These are phyloP conservation scores for Darevskia mixta DNA, from an alignment of 2,797 vertebrate genomes.

Conservation along the genomic window DNA sequence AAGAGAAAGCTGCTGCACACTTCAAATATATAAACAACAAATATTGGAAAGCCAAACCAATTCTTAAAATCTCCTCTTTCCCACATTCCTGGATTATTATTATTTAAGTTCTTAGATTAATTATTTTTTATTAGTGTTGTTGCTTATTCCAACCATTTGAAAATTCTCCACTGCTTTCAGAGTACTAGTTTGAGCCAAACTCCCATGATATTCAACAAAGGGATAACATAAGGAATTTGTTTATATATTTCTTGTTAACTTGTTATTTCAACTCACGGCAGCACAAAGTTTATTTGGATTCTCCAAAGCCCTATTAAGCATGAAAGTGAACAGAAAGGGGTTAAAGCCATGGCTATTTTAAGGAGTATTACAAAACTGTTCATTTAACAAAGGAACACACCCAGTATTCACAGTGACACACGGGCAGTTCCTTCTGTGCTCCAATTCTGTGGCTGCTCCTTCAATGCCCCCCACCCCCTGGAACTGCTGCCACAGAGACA, in stretches of 20 bases:
- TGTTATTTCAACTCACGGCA: background rate
- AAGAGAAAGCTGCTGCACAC: background rate
- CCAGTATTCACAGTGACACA: background rate
- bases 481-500: background rate
- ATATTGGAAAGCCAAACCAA: constrained; percentile 35
- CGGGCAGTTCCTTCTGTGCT: background rate
- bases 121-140: constrained; percentile 15
- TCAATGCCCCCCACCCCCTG: background rate
- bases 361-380: background rate
- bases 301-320: constrained; percentile 30
- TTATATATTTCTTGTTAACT: constrained; percentile 28
- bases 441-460: background rate
- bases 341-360: background rate
- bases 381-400: no score
- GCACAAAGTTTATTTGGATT: background rate
- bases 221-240: background rate
- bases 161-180: background rate
- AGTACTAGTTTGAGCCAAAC: background rate
- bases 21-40: constrained; percentile 49
- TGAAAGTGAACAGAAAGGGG: constrained; percentile 31
- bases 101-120: constrained; percentile 24
- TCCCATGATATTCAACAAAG: background rate
- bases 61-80: constrained; percentile 19
- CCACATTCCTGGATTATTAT: no score
- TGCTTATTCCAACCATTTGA: background rate